Percentiles rank a stretch among this genome's conserved stretches.
These are phyloP conservation scores for Dinocampus coccinellae DNA, from an alignment of 2,888 invertebrate genomes.

Conservation along the genomic window DNA sequence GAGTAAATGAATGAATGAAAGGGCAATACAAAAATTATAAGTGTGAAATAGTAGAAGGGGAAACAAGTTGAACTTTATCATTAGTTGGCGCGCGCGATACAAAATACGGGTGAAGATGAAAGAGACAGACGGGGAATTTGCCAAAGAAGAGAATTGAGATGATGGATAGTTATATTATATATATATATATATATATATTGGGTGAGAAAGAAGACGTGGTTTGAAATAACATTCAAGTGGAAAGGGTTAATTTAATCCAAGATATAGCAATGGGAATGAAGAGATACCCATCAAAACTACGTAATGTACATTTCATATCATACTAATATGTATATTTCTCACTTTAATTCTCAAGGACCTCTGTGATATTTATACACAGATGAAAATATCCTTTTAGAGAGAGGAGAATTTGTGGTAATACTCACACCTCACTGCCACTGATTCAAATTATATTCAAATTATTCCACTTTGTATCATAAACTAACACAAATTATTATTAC, in stretches of 20 bases:
- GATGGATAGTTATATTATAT: slow-evolving; percentile 31
- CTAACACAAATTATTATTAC: slow-evolving; percentile 25
- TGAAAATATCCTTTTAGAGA: slow-evolving; percentile 21
- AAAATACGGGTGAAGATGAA: slow-evolving; percentile 42
- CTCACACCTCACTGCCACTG: slow-evolving; percentile 39
- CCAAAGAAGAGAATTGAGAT: slow-evolving; percentile 32
- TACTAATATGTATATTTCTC: slow-evolving; percentile 9
- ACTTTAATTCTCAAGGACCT: slow-evolving; percentile 11
- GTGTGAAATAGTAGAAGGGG: no score
- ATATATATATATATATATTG: no score
- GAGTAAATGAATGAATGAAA: no score
- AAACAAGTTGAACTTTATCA: slow-evolving; percentile 39
- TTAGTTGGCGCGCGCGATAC: background rate
- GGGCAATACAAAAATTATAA: no score
- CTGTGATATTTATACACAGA: background rate
- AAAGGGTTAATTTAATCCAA: slow-evolving; percentile 50
- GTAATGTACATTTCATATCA: no score
- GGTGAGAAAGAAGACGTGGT: background rate
- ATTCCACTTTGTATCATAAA: slow-evolving; percentile 38
- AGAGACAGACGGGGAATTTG: slow-evolving; percentile 40
- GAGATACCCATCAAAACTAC: slow-evolving; percentile 5
- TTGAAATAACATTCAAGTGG: slow-evolving; percentile 24
- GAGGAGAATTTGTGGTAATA: slow-evolving; percentile 25
- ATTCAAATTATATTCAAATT: slow-evolving; percentile 46
- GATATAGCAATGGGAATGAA: background rate